Evolutionary conservation across 2,888 invertebrate genomes (phyloP).

Genomic region (Homarus gammarus): DNA sequence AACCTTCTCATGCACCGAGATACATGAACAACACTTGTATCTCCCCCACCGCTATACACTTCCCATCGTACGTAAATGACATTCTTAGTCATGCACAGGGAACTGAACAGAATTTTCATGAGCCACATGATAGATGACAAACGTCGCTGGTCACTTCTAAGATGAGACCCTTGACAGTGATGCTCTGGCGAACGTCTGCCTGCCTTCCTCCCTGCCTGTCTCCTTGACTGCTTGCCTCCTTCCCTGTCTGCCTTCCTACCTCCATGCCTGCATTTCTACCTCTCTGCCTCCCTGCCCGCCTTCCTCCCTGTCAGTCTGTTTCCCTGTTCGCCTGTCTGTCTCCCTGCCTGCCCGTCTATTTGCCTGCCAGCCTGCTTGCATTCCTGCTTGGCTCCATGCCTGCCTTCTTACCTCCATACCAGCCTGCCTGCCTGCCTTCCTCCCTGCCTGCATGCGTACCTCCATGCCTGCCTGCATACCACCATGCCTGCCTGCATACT

Average conservation of each 20-base stretch:
- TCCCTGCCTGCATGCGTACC: constrained; percentile 1
- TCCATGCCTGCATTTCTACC: not conserved
- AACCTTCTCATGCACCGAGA: no score
- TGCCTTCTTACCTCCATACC: constrained; percentile 7
- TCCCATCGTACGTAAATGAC: no score
- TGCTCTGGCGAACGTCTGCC: no score
- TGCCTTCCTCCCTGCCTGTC: not conserved
- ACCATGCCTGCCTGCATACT: not conserved
- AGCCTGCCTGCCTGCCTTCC: constrained; percentile 14
- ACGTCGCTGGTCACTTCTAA: no score
- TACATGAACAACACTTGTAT: no score
- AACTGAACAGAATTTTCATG: no score
- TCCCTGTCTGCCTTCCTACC: constrained; percentile 25
- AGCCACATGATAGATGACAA: no score
- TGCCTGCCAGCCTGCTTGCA: constrained; percentile 23
- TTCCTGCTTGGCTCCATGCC: not conserved
- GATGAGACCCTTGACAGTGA: no score
- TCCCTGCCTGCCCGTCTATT: not conserved
- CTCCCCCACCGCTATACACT: no score
- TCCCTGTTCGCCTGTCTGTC: not conserved
- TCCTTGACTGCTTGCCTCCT: no score
- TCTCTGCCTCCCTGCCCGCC: not conserved
- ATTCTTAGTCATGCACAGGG: not conserved
- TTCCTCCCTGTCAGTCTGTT: not conserved
- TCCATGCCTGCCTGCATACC: not conserved